These are phyloP conservation scores for Nephrocerus scutellatus DNA, from an alignment of 2,888 invertebrate genomes.

Conservation along the genomic window DNA sequence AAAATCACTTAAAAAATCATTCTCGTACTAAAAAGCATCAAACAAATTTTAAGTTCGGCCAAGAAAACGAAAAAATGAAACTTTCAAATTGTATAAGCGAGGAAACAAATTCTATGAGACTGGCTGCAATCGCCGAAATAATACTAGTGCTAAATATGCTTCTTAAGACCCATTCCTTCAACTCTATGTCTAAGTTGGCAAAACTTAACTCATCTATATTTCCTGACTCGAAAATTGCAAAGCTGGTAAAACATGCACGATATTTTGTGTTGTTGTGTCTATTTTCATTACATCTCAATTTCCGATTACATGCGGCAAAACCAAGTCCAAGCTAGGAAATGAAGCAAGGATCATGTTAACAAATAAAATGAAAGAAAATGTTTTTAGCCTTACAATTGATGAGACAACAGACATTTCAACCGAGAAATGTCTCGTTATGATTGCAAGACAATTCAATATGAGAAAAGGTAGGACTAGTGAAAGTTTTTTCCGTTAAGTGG, in stretches of 20 bases:
- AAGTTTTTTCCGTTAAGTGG: constrained; percentile 12
- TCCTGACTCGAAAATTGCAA: constrained; percentile 15
- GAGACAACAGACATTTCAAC: constrained; percentile 15
- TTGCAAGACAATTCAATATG: constrained; percentile 12
- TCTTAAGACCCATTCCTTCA: constrained; percentile 13
- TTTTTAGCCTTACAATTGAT: constrained; percentile 16
- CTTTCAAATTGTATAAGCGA: no score
- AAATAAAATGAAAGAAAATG: constrained; percentile 9
- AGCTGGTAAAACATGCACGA: constrained; percentile 3
- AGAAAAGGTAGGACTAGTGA: constrained; percentile 9
- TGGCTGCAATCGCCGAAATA: constrained; percentile 14
- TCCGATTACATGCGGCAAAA: constrained; percentile 11
- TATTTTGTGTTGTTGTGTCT: background rate
- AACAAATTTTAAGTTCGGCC: no score
- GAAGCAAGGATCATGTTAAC: constrained; percentile 2
- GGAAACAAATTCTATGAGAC: no score
- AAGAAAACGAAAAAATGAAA: no score
- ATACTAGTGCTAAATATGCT: constrained; percentile 11
- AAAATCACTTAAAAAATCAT: no score
- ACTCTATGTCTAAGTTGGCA: constrained; percentile 7
- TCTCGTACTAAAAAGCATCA: no score
- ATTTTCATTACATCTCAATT: background rate
- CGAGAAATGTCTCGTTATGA: constrained; percentile 12
- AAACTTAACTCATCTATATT: constrained; percentile 14
- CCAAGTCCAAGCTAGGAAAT: constrained; percentile 11